Percentiles rank a stretch among this genome's conserved stretches.
phyloP scores from a whole-genome alignment of 2,888 invertebrate genomes.

The Ormyrus nitidulus region DNA sequence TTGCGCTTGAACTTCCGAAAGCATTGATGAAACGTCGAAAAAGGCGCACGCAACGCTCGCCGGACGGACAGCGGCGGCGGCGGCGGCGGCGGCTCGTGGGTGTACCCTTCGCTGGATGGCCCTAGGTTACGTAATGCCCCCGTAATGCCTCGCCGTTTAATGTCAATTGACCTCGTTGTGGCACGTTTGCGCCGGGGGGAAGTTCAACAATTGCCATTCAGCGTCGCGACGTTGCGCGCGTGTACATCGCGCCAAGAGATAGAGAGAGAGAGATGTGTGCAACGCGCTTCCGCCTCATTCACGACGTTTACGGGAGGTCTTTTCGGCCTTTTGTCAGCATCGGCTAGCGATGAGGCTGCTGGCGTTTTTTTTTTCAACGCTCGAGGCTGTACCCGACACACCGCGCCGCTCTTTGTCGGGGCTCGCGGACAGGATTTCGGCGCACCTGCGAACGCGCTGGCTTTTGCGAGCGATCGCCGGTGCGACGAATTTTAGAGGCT shows the following conservation, averaged over 20 bases:
- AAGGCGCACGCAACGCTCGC: neutral
- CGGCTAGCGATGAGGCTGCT: neutral
- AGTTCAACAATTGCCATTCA: constrained; percentile 76
- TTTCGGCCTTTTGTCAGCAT: constrained; percentile 5
- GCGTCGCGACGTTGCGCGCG: constrained; percentile 59
- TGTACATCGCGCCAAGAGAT: constrained; percentile 4
- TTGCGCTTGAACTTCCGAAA: neutral
- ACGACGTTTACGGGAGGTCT: constrained; percentile 15
- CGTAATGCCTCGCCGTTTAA: constrained; percentile 73
- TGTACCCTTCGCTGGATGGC: constrained; percentile 73
- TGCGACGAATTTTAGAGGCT: no score
- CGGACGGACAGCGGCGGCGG: neutral
- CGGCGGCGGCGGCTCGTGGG: constrained; percentile 61
- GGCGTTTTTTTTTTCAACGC: neutral
- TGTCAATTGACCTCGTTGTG: constrained; percentile 75
- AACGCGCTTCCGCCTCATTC: constrained; percentile 61
- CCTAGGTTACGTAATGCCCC: constrained; percentile 73
- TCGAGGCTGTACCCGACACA: neutral
- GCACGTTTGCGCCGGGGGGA: constrained; percentile 73
- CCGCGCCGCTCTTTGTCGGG: constrained; percentile 2
- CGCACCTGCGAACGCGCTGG: neutral
- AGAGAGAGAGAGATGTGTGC: constrained; percentile 54
- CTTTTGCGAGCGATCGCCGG: neutral
- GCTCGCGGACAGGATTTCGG: neutral
- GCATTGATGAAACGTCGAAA: neutral